Percentiles rank a stretch among this genome's conserved stretches.
These are phyloP conservation scores for Rhizomys pruinosus DNA, from an alignment of 2,113 vertebrate species.

Conservation along the genomic window DNA sequence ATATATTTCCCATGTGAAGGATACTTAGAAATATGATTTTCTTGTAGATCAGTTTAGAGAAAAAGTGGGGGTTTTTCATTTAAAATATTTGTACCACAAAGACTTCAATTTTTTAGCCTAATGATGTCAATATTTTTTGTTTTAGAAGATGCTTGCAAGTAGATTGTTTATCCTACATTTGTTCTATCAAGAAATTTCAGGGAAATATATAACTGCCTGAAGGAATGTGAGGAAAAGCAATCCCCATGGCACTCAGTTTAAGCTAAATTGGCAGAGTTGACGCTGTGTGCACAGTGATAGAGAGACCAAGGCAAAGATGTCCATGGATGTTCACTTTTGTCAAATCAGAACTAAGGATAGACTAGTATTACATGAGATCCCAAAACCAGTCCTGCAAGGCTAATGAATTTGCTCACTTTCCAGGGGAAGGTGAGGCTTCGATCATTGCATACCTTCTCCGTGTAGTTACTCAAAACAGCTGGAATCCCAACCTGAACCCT, in stretches of 20 bases:
- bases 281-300: not conserved
- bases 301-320: not conserved
- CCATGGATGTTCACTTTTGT: not conserved
- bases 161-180: conserved; percentile 29
- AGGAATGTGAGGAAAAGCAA: not conserved
- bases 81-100: conserved; percentile 13
- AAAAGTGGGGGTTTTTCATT: not conserved
- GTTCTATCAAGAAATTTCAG: not conserved
- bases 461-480: not conserved
- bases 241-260: not conserved
- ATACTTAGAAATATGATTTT: conserved; percentile 8
- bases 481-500: not conserved
- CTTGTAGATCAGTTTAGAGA: not conserved
- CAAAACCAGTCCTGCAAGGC: not conserved
- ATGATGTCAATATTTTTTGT: not conserved
- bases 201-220: not conserved
- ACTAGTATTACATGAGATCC: not conserved
- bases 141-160: not conserved
- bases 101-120: not conserved
- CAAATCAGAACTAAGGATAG: not conserved
- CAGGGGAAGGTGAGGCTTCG: not conserved
- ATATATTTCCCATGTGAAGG: not conserved
- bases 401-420: not conserved
- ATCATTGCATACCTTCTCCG: not conserved
- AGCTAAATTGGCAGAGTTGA: not conserved